These are phyloP conservation scores for Sinelater perroti DNA, from an alignment of 2,888 invertebrate genomes.

Conservation along the genomic window DNA sequence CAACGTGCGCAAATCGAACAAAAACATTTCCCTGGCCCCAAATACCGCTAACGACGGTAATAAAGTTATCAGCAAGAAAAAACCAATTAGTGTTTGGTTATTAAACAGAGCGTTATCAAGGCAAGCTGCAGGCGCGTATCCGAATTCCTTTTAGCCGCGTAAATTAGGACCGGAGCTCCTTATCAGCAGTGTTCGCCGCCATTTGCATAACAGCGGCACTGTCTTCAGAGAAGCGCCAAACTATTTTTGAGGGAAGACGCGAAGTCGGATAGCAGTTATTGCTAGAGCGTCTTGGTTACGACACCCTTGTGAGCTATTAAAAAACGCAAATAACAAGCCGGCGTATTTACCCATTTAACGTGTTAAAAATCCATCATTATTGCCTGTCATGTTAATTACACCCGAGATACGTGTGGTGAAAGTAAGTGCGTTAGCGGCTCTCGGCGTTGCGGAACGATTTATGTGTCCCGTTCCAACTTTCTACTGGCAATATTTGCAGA, in stretches of 20 bases:
- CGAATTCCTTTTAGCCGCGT: slow-evolving; percentile 3
- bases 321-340: too few relatives aligned
- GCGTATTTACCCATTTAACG: too few relatives aligned
- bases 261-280: too few relatives aligned
- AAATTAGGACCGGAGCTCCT: neutral
- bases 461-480: neutral
- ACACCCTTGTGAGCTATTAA: too few relatives aligned
- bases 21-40: too few relatives aligned
- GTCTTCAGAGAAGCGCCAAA: too few relatives aligned
- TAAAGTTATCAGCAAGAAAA: too few relatives aligned
- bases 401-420: neutral
- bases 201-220: slow-evolving; percentile 6
- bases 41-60: too few relatives aligned
- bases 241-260: too few relatives aligned
- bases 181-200: slow-evolving; percentile 1
- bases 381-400: neutral
- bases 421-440: slow-evolving; percentile 8
- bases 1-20: too few relatives aligned
- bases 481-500: slow-evolving; percentile 1
- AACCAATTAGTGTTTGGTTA: slow-evolving; percentile 1
- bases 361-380: neutral
- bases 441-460: too few relatives aligned
- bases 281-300: too few relatives aligned
- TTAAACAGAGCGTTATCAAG: neutral
- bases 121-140: slow-evolving; percentile 3